Conservation (phyloP, 2,888 invertebrate species). For the Dryocosmus kuriphilus region DNA sequence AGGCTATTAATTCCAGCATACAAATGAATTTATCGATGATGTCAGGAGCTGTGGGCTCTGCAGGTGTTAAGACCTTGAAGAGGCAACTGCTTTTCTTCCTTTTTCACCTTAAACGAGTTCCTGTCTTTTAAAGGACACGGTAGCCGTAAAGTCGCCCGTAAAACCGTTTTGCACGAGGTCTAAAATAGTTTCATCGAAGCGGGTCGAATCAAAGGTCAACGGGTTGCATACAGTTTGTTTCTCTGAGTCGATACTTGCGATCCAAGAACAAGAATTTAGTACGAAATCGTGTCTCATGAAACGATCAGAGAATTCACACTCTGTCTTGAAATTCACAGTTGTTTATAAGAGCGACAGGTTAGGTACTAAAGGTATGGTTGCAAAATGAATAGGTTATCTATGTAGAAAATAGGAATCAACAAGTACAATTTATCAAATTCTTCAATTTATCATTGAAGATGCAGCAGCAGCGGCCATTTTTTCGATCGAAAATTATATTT, state of each 20-base stretch:
- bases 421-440: not conserved
- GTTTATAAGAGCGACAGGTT: not conserved
- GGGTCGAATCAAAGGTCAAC: slow-evolving; percentile 7
- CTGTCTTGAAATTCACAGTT: not conserved
- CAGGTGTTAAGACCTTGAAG: slow-evolving; percentile 7
- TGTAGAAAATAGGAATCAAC: not conserved
- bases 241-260: slow-evolving; percentile 2
- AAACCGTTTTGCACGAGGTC: slow-evolving; percentile 2
- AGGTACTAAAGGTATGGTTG: too few species aligned
- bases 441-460: too few species aligned
- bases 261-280: slow-evolving; percentile 7
- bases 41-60: not conserved
- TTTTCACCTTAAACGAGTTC: not conserved
- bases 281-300: slow-evolving; percentile 7
- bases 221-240: slow-evolving; percentile 1
- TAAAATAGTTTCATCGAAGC: not conserved
- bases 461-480: too few species aligned
- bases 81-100: not conserved
- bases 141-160: not conserved
- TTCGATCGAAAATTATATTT: too few species aligned
- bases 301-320: not conserved
- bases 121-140: slow-evolving; percentile 2
- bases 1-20: not conserved
- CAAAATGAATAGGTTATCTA: not conserved
- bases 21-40: not conserved